Conservation (phyloP, 1,140 invertebrate species). For the Drosophila triauraria region DNA sequence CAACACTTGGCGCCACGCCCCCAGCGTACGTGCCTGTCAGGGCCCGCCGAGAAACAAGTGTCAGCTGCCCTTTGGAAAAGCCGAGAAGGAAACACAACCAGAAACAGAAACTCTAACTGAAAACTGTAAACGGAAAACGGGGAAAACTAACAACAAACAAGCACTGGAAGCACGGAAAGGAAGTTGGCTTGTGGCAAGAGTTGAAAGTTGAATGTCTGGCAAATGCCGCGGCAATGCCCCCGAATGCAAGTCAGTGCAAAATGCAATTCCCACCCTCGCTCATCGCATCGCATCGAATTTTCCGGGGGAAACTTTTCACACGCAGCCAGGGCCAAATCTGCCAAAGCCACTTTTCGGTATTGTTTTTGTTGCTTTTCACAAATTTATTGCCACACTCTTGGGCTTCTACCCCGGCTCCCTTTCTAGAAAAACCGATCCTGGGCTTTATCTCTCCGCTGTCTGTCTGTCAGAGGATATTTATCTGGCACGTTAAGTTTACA, state of each 20-base stretch:
- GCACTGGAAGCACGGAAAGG: neutral
- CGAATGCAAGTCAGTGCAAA: conserved; percentile 53
- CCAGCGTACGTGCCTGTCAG: conserved; percentile 50
- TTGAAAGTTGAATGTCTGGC: conserved; percentile 80
- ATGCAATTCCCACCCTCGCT: conserved; percentile 42
- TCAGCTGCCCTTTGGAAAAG: conserved; percentile 30
- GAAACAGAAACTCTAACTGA: conserved; percentile 34
- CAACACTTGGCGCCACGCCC: conserved; percentile 56
- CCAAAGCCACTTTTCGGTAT: conserved; percentile 70
- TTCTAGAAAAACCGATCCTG: conserved; percentile 29
- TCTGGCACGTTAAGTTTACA: conserved; percentile 80
- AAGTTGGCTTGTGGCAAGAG: conserved; percentile 61
- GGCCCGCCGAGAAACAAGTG: conserved; percentile 27
- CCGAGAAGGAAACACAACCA: conserved; percentile 26
- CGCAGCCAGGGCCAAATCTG: conserved; percentile 74
- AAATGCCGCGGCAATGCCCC: conserved; percentile 78
- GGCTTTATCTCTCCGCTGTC: conserved; percentile 46
- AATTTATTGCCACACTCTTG: conserved; percentile 78
- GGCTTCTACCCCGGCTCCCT: neutral
- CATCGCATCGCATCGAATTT: conserved; percentile 13
- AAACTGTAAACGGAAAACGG: conserved; percentile 22
- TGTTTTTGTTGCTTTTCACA: conserved; percentile 71
- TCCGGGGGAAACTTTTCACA: conserved; percentile 65
- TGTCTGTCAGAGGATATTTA: conserved; percentile 75
- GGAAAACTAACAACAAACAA: conserved; percentile 28